Evolutionary conservation across 2,113 vertebrate genomes (phyloP).

Genomic region (Cynocephalus volans): DNA sequence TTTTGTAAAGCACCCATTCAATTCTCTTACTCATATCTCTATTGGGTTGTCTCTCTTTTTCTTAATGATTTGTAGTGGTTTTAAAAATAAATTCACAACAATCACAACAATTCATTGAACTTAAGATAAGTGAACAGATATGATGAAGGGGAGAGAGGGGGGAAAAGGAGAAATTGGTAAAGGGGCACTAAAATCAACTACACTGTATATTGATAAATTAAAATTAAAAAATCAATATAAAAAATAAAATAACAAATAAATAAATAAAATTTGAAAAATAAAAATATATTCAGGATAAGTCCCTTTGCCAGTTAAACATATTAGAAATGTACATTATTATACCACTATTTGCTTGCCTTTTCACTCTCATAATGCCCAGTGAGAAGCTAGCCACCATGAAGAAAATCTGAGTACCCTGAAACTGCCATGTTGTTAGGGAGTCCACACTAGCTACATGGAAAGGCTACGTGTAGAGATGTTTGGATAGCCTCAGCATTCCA

Average conservation of each 20-base stretch:
- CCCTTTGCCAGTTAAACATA: background rate
- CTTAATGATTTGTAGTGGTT: background rate
- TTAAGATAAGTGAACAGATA: too few relatives aligned
- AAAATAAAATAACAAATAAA: too few relatives aligned
- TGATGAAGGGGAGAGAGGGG: too few relatives aligned
- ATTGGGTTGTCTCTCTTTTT: background rate
- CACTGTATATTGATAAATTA: too few relatives aligned
- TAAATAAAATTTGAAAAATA: too few relatives aligned
- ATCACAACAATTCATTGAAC: too few relatives aligned
- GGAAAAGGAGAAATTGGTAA: too few relatives aligned
- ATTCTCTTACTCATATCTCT: slow-evolving; percentile 28
- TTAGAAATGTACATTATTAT: background rate
- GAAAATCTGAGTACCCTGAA: background rate
- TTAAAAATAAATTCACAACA: background rate
- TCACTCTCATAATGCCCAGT: background rate
- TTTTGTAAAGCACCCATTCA: slow-evolving; percentile 21
- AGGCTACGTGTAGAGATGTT: background rate
- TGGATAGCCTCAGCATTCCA: background rate
- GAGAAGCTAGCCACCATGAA: background rate
- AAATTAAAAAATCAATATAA: too few relatives aligned
- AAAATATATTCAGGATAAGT: background rate
- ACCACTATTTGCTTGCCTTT: slow-evolving; percentile 5
- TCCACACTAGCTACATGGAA: background rate
- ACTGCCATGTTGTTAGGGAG: background rate
- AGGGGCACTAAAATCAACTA: too few relatives aligned